These are phyloP conservation scores for Numenius arquata DNA, from an alignment of 2,113 vertebrate genomes.

Conservation along the genomic window DNA sequence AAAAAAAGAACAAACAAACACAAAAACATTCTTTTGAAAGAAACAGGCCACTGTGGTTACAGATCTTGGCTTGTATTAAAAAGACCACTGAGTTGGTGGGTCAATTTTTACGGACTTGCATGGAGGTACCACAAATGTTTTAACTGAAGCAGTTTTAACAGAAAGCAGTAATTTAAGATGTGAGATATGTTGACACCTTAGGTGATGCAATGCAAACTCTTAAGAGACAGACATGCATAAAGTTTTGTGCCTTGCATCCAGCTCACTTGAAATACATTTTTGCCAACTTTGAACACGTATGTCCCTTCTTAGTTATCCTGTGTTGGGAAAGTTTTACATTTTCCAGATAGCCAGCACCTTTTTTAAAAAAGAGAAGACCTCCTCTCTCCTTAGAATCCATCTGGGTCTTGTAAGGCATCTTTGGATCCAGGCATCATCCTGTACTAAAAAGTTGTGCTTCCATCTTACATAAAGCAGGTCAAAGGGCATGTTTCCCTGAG, in stretches of 20 bases:
- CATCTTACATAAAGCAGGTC: background rate
- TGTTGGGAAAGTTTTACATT: background rate
- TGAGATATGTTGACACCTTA: background rate
- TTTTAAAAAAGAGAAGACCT: background rate
- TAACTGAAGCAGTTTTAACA: background rate
- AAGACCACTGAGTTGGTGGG: background rate
- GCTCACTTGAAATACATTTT: background rate
- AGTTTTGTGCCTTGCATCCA: background rate
- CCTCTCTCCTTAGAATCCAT: background rate
- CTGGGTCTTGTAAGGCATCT: background rate
- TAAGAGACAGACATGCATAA: background rate
- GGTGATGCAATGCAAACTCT: background rate
- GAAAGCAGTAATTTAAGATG: background rate
- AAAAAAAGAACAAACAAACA: too few relatives aligned
- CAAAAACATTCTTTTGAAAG: background rate
- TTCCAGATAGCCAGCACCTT: background rate
- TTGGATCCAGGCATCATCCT: background rate
- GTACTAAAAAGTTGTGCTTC: background rate
- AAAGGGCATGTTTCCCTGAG: background rate
- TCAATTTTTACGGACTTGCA: background rate
- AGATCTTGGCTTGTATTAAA: background rate
- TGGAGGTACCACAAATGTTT: background rate
- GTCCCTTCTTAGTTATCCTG: background rate
- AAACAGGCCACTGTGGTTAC: background rate
- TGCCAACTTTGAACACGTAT: background rate